These are phyloP conservation scores for Dinoponera quadriceps DNA, from an alignment of 1,140 invertebrate species.

Conservation along the genomic window DNA sequence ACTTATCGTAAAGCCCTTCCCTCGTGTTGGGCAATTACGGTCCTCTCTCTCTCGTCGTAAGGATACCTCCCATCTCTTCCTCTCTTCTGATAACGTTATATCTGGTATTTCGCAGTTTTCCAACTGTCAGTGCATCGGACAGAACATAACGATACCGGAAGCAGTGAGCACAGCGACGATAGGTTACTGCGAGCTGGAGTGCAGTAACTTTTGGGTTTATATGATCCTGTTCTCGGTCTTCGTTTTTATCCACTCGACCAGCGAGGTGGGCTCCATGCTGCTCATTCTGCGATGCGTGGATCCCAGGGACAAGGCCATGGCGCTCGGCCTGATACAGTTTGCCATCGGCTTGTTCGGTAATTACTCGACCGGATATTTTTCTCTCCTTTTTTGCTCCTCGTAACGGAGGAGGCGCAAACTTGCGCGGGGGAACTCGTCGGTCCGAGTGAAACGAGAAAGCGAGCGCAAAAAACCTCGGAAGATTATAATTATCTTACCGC, in stretches of 20 bases:
- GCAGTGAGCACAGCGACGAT: conserved; percentile 84
- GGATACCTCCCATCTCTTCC: not conserved
- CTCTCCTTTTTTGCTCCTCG: not conserved
- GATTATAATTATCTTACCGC: too few species aligned
- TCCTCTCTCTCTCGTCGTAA: too few species aligned
- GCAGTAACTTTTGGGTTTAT: conserved; percentile 93
- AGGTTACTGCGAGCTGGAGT: conserved; percentile 93
- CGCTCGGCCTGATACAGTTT: conserved; percentile 96
- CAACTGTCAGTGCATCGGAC: conserved; percentile 91
- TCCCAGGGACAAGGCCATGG: conserved; percentile 97
- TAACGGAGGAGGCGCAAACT: not conserved
- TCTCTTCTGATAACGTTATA: not conserved
- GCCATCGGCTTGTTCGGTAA: conserved; percentile 96
- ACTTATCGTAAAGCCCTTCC: too few species aligned
- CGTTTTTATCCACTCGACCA: conserved; percentile 96
- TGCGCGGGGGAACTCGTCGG: not conserved
- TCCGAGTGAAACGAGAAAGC: not conserved
- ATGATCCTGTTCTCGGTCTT: conserved; percentile 94
- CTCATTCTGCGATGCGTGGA: conserved; percentile 96
- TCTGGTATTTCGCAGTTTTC: conserved; percentile 86
- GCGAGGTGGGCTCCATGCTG: conserved; percentile 96
- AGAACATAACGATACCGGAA: conserved; percentile 78
- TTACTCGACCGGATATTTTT: conserved; percentile 62
- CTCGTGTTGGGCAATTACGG: too few species aligned
- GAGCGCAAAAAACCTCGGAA: not conserved